These are phyloP conservation scores for Manis pentadactyla DNA, from an alignment of 2,797 vertebrate species.

Conservation along the genomic window DNA sequence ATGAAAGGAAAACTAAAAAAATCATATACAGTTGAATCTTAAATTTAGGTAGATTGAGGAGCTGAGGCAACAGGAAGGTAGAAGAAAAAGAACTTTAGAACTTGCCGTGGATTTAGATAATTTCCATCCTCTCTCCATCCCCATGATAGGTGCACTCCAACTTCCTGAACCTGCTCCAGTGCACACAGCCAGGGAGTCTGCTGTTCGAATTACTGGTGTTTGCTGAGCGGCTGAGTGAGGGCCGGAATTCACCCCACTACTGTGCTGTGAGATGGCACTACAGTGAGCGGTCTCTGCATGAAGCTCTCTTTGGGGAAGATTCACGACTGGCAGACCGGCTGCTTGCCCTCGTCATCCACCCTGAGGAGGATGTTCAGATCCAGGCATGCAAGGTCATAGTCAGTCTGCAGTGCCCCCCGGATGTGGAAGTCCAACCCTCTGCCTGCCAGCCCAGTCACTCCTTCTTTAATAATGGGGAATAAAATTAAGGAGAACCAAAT, in stretches of 20 bases:
- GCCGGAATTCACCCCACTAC: conserved; percentile 50
- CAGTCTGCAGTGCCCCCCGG: conserved; percentile 43
- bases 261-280: conserved; percentile 73
- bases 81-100: neutral
- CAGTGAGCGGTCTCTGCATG: conserved; percentile 41
- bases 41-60: neutral
- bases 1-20: neutral
- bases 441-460: neutral
- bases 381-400: conserved; percentile 76
- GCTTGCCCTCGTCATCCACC: conserved; percentile 72
- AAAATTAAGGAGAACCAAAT: conserved; percentile 68
- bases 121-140: neutral
- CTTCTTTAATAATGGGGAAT: neutral
- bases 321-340: conserved; percentile 65
- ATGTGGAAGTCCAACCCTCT: neutral
- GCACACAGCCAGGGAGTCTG: conserved; percentile 8
- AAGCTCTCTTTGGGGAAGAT: conserved; percentile 65
- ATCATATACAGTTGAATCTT: neutral
- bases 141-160: conserved; percentile 34
- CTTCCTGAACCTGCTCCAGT: conserved; percentile 76
- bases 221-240: conserved; percentile 75
- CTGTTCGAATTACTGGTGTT: conserved; percentile 68
- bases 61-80: neutral
- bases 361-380: conserved; percentile 70
- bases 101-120: neutral